Evolutionary conservation across 2,797 vertebrate genomes (phyloP).

Genomic region (Phalanger gymnotis): DNA sequence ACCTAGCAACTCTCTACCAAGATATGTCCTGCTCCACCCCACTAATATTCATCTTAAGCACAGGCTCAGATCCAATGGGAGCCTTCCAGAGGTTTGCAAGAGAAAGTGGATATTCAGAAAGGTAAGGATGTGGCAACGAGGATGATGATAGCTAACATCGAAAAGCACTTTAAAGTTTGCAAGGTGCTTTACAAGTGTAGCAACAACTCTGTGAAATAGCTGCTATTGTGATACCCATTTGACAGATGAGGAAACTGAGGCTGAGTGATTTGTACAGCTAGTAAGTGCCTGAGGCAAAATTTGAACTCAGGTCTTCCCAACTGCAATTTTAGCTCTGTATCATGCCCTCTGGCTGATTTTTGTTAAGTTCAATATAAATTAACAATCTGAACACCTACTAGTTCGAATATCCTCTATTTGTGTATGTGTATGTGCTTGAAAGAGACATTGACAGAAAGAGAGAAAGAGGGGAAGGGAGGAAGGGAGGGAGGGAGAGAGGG

Average conservation of each 20-base stretch:
- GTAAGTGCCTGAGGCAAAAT: neutral
- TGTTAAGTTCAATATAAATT: neutral
- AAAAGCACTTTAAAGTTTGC: neutral
- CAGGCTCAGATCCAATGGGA: slow-evolving; percentile 91
- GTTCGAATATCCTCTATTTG: neutral
- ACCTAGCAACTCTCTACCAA: slow-evolving; percentile 89
- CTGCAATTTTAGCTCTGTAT: neutral
- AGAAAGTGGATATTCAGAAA: slow-evolving; percentile 87
- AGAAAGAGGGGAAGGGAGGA: neutral
- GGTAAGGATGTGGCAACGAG: slow-evolving; percentile 73
- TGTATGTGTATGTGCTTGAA: neutral
- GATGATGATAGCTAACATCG: neutral
- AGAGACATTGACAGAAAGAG: neutral
- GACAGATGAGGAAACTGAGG: neutral
- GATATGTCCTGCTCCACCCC: slow-evolving; percentile 87
- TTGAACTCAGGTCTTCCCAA: neutral
- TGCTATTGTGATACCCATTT: neutral
- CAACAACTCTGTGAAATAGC: neutral
- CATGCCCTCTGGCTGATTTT: neutral
- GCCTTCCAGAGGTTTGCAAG: slow-evolving; percentile 91
- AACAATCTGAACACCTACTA: neutral
- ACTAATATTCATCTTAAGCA: slow-evolving; percentile 91
- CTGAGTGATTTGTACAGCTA: neutral
- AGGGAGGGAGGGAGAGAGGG: neutral
- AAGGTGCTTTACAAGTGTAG: neutral